phyloP scores from a whole-genome alignment of 2,113 vertebrate species.

The Heteronetta atricapilla region DNA sequence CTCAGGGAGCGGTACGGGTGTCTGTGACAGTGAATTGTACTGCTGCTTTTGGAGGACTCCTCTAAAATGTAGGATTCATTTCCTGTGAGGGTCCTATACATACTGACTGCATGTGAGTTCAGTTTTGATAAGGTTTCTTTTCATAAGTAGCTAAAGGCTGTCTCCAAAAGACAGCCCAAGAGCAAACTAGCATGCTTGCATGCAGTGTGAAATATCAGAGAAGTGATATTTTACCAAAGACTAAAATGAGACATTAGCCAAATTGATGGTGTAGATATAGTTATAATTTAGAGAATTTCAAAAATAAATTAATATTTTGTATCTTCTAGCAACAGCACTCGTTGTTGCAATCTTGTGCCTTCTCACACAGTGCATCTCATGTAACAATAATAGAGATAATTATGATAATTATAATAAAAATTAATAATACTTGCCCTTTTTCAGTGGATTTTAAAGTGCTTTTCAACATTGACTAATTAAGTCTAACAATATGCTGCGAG shows the following conservation, averaged over 20 bases:
- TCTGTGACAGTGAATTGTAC: neutral
- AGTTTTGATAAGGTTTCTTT: neutral
- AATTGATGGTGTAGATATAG: neutral
- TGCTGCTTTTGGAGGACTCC: neutral
- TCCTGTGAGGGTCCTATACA: neutral
- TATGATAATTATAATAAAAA: conserved; percentile 60
- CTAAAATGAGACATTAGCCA: neutral
- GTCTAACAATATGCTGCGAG: conserved; percentile 1
- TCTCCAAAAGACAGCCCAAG: neutral
- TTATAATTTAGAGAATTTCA: conserved; percentile 6
- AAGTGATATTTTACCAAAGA: neutral
- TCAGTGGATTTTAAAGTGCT: conserved; percentile 45
- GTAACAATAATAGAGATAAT: conserved; percentile 52
- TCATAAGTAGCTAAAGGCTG: neutral
- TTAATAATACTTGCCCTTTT: conserved; percentile 55
- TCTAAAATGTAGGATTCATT: neutral
- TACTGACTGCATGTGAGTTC: neutral
- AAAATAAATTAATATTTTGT: conserved; percentile 19
- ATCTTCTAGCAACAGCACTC: neutral
- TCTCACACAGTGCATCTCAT: neutral
- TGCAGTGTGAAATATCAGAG: neutral
- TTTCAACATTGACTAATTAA: conserved; percentile 54
- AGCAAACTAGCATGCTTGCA: neutral
- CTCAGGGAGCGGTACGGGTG: neutral
- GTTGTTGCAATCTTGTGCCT: neutral